Conservation (phyloP, 2,113 vertebrate genomes). For the Gopherus flavomarginatus region DNA sequence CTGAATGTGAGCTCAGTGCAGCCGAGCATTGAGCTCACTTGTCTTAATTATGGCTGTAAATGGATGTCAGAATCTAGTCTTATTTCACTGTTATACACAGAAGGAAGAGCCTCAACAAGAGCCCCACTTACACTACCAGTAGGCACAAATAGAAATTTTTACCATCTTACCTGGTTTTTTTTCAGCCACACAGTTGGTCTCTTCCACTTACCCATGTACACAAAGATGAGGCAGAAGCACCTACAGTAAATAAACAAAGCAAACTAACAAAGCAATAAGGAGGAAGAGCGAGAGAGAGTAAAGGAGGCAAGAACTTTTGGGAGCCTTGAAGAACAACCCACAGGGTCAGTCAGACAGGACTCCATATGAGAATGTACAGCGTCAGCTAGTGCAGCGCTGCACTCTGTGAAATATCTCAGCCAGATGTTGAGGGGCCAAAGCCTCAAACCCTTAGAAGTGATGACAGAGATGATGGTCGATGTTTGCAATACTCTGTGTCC, state of each 20-base stretch:
- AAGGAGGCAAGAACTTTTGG: conserved; percentile 55
- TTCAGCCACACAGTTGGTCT: background rate
- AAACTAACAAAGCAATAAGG: conserved; percentile 55
- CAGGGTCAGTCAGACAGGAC: conserved; percentile 87
- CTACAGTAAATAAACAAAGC: conserved; percentile 54
- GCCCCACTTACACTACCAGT: background rate
- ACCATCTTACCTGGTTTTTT: background rate
- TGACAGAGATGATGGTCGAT: conserved; percentile 81
- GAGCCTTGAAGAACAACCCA: conserved; percentile 70
- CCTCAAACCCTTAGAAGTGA: conserved; percentile 77
- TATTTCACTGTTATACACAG: too few species aligned
- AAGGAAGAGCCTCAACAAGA: background rate
- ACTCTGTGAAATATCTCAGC: conserved; percentile 77
- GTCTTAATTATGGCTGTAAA: background rate
- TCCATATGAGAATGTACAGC: conserved; percentile 84
- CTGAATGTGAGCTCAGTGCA: background rate
- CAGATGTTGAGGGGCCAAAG: conserved; percentile 86
- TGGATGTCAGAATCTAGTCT: background rate
- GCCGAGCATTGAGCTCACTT: background rate
- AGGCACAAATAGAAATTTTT: background rate
- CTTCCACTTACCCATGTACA: background rate
- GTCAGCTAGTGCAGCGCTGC: conserved; percentile 67
- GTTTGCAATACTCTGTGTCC: conserved; percentile 63
- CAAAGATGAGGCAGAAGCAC: conserved; percentile 51
- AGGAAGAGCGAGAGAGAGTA: conserved; percentile 40